Evolutionary conservation across 2,113 vertebrate genomes (phyloP).

Genomic region (Tragelaphus imberbis): DNA sequence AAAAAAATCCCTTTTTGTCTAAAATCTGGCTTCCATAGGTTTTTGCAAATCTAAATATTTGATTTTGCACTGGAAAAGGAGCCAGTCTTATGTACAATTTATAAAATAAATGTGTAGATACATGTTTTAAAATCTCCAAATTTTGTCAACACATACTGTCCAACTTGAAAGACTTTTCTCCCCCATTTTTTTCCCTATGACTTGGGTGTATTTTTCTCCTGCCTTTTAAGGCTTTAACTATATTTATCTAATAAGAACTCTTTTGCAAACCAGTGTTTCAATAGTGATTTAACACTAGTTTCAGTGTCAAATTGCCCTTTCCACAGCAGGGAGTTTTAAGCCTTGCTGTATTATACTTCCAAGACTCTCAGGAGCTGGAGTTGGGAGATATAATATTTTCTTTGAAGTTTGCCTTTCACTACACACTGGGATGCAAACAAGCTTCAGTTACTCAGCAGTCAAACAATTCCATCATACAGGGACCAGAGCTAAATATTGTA

Average conservation of each 20-base stretch:
- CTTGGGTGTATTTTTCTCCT: constrained; percentile 62
- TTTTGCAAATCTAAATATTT: constrained; percentile 84
- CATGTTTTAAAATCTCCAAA: constrained; percentile 72
- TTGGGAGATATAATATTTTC: constrained; percentile 86
- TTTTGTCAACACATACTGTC: constrained; percentile 72
- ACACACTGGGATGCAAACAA: constrained; percentile 83
- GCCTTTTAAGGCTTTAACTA: constrained; percentile 68
- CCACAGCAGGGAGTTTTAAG: constrained; percentile 84
- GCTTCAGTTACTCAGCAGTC: constrained; percentile 80
- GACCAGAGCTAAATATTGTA: constrained; percentile 78
- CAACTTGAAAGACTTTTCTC: constrained; percentile 70
- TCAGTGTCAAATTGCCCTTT: constrained; percentile 85
- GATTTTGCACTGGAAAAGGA: constrained; percentile 76
- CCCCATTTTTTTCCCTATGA: constrained; percentile 55
- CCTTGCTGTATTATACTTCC: constrained; percentile 84
- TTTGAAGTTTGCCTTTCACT: constrained; percentile 86
- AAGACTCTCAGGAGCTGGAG: constrained; percentile 83
- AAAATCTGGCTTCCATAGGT: constrained; percentile 84
- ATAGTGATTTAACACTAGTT: constrained; percentile 80
- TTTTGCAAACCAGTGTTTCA: constrained; percentile 81
- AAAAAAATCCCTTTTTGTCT: constrained; percentile 81
- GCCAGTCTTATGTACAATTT: constrained; percentile 78
- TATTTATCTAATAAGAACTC: constrained; percentile 81
- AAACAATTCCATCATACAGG: constrained; percentile 81
- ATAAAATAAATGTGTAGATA: constrained; percentile 79